Percentiles rank a stretch among this genome's conserved stretches.
These are phyloP conservation scores for Lochmaea crataegi DNA, from an alignment of 2,888 invertebrate species.

Conservation along the genomic window DNA sequence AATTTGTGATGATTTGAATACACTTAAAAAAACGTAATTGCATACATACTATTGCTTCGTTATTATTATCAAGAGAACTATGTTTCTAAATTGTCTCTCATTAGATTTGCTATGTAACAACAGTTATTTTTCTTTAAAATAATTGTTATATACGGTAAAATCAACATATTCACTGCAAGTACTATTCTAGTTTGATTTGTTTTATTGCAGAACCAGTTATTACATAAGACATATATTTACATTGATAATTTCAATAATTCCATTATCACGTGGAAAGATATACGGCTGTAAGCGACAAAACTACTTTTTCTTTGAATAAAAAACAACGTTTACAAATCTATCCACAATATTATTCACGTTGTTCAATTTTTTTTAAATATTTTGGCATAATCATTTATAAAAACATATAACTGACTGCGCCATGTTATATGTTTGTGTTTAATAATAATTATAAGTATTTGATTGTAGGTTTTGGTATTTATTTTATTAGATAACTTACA, in stretches of 20 bases:
- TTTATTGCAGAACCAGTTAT: background rate
- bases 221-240: slow-evolving; percentile 1
- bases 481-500: too few species aligned
- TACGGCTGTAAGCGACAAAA: background rate
- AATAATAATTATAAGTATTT: too few species aligned
- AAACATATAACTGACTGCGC: too few species aligned
- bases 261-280: background rate
- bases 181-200: slow-evolving; percentile 1
- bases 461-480: too few species aligned
- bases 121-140: background rate
- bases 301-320: background rate
- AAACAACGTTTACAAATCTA: background rate
- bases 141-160: background rate
- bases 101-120: background rate
- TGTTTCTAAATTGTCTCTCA: background rate
- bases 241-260: background rate
- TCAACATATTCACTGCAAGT: background rate
- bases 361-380: too few species aligned
- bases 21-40: too few species aligned
- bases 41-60: too few species aligned
- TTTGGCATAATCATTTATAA: too few species aligned
- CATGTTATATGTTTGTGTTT: too few species aligned
- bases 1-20: too few species aligned
- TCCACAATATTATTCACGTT: too few species aligned
- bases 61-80: too few species aligned